Evolutionary conservation across 2,113 vertebrate genomes (phyloP), one percentile per base, ranked within the genome.

Genomic region (Ptilonorhynchus violaceus): DNA sequence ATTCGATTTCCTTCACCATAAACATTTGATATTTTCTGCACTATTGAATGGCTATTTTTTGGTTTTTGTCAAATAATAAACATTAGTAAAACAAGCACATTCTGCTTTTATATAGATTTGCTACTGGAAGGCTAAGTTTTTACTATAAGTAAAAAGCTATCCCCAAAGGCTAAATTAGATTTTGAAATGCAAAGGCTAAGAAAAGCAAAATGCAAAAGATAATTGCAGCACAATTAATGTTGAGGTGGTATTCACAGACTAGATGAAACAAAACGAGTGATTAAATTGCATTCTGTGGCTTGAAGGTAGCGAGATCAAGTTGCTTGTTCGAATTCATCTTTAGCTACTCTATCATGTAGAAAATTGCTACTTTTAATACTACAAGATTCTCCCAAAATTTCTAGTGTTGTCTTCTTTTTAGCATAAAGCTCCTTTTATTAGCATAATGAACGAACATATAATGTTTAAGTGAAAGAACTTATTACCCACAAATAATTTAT

Each of bases 401-500:
- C 3, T 53, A 39, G 7, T 28, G 6, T 17, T 41, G 3, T 41
- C 10, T 46, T 60, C 28, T 64, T 59, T 86, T 77, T 60, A 53
- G 2, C 19, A 41, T 15, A 35, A 4, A 31, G 4, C 2, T 76
- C 37, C 15, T 58, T 76, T 33, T 42, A 62, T 18, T 85, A 37
- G 15, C 18, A 64, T 39, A 42, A 53, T 35, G 19, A 50, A 67
- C 6, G 23, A 67, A 31, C 6, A 24, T 9, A n/a, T 44, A 84
- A 37, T 28, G 2, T 11, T 67, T 21, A 52, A 31, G 11, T 19
- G 11, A 68, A 68, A 76, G 15, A 6, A 39, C 46, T 66, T 62
- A 64, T 39, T 46, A 35, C 1, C 3, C 11, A 44, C 3, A 1
- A 74, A 52, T 28, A 0, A 9, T 77, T 59, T 55, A 27, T 13